Conservation (phyloP, 2,888 invertebrate genomes). For the Argyra leucocephala region DNA sequence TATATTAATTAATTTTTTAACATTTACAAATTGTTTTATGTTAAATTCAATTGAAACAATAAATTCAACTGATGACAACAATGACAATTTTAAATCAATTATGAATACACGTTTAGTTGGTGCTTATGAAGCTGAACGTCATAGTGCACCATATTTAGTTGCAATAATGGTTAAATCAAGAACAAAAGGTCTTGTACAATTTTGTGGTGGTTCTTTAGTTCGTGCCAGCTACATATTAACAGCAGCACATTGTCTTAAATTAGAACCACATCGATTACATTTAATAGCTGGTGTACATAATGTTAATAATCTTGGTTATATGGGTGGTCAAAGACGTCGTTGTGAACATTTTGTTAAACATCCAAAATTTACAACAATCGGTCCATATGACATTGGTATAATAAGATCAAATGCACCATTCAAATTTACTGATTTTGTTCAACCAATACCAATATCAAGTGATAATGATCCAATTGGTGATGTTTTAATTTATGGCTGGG, state of each 20-base stretch:
- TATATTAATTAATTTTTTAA: no score
- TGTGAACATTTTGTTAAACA: constrained; percentile 16
- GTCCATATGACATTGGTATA: constrained; percentile 22
- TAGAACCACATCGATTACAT: constrained; percentile 16
- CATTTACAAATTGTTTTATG: not conserved
- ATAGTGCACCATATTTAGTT: constrained; percentile 19
- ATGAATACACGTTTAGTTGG: constrained; percentile 15
- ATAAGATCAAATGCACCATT: constrained; percentile 19
- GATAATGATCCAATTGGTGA: constrained; percentile 13
- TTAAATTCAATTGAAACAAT: not conserved
- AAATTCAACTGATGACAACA: not conserved
- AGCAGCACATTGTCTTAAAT: constrained; percentile 22
- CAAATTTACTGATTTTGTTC: constrained; percentile 16
- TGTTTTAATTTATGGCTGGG: constrained; percentile 22
- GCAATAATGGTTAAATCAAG: constrained; percentile 14
- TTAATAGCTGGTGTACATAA: constrained; percentile 18
- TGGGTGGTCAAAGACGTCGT: constrained; percentile 14
- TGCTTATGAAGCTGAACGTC: constrained; percentile 18
- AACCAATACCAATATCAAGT: constrained; percentile 15
- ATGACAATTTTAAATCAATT: not conserved
- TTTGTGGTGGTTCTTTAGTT: constrained; percentile 23
- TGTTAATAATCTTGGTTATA: constrained; percentile 6
- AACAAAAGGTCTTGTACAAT: constrained; percentile 8
- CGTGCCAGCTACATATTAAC: constrained; percentile 21
- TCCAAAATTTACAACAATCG: constrained; percentile 17